Evolutionary conservation across 2,113 vertebrate species (phyloP).

Genomic region (Saimiri boliviensis): DNA sequence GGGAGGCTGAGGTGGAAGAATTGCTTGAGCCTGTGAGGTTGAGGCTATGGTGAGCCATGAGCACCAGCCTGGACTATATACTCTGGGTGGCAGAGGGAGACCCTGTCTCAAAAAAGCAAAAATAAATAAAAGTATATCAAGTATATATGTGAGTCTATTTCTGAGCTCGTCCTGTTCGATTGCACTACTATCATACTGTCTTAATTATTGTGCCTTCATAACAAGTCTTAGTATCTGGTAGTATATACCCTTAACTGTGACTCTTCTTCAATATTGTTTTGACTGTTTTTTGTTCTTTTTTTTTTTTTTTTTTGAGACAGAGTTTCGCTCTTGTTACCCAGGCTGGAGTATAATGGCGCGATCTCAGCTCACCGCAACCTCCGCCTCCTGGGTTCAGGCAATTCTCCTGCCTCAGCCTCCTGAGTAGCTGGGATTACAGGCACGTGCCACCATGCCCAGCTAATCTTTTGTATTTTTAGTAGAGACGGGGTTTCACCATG

Average conservation of each 20-base stretch:
- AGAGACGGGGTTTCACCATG: too few relatives aligned
- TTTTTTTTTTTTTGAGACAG: too few relatives aligned
- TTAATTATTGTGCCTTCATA: conserved; percentile 1
- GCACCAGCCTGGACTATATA: not conserved
- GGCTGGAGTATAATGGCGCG: too few relatives aligned
- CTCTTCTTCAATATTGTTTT: not conserved
- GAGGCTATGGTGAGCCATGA: not conserved
- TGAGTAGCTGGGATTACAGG: too few relatives aligned
- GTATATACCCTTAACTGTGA: not conserved
- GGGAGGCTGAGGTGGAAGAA: not conserved
- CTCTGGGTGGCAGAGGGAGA: not conserved
- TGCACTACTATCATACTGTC: not conserved
- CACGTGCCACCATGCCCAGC: too few relatives aligned
- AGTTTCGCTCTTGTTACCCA: too few relatives aligned
- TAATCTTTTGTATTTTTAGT: too few relatives aligned
- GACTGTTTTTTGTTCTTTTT: not conserved
- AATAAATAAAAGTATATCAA: too few relatives aligned
- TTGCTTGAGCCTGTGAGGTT: not conserved
- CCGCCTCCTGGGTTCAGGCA: too few relatives aligned
- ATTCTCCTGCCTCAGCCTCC: too few relatives aligned
- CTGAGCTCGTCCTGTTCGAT: not conserved
- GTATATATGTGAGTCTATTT: not conserved
- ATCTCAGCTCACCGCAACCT: too few relatives aligned
- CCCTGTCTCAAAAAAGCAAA: not conserved
- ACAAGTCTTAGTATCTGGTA: not conserved